phyloP scores from a whole-genome alignment of 1,140 invertebrate genomes.

The Caenorhabditis latens region DNA sequence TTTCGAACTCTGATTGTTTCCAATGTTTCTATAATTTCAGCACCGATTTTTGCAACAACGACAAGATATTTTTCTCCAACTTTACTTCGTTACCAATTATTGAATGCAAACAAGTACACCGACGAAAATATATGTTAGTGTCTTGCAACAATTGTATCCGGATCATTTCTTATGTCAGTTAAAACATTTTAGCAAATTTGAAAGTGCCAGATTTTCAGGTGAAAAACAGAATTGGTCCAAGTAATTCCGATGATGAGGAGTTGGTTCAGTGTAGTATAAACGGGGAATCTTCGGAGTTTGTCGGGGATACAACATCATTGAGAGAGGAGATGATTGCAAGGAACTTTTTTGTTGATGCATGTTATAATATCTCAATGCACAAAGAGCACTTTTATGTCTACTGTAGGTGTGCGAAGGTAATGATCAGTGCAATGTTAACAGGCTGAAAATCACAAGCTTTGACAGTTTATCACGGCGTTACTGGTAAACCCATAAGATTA shows the following conservation, averaged over 20 bases:
- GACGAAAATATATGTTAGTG: background rate
- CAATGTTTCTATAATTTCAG: background rate
- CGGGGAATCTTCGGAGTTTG: background rate
- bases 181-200: background rate
- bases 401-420: background rate
- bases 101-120: background rate
- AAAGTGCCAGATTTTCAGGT: background rate
- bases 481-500: too few relatives aligned
- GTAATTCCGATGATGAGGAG: background rate
- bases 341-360: background rate
- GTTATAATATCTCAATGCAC: background rate
- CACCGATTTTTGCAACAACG: background rate
- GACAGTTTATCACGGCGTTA: too few relatives aligned
- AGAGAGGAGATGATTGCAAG: background rate
- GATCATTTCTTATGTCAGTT: background rate
- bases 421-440: background rate
- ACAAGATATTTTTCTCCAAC: background rate
- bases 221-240: constrained; percentile 2
- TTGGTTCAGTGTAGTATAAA: background rate
- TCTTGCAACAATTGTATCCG: background rate
- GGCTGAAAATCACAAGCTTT: too few relatives aligned
- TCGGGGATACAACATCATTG: background rate
- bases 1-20: background rate
- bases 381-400: background rate
- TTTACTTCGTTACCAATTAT: background rate